Evolutionary conservation across 2,888 invertebrate species (phyloP), one percentile per base, ranked within the genome.

Genomic region (Agrotis exclamationis): DNA sequence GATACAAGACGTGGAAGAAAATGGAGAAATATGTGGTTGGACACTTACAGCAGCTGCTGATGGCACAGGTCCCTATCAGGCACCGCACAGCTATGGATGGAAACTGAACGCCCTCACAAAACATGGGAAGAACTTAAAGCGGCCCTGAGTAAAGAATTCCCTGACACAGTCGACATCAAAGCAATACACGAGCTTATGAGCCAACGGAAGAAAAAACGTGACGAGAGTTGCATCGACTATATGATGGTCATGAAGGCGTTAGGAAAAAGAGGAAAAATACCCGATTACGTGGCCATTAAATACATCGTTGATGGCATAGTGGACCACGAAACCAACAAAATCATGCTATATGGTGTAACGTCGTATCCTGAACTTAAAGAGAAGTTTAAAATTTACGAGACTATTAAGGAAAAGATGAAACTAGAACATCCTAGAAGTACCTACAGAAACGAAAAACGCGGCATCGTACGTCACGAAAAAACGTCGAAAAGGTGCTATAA

Each of bases 241-340:
- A 74, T 85, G 70, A 63, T 85, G 39, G 39, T 39, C 1, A 65
- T 57, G 65, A 33, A 59, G 9, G 66, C 60, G 14, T n/a, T 75
- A 1, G 74, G 74, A 0, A 70, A 63, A 22, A 24, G 83, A 0
- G 85, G 72, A 0, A 85, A 82, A 45, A 62, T 87, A 14, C 66
- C 84, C 0, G 85, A 86, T 47, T 85, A 84, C 53, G 83, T 86
- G 1, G 80, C 84, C 0, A 84, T 82, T 2, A 44, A 83, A 56
- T 87, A 86, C 39, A 85, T 86, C 0, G 66, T 86, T 0, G 85
- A 86, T 1, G 85, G 86, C 3, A 86, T 87, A 24, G 16, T 16
- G 0, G 57, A 70, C 9, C 7, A 39, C 0, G 79, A 84, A 28
- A 63, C 33, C 0, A 85, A 85, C 20, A 86, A 86, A 69, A 53